Conservation (phyloP, 2,888 invertebrate genomes). For the Cancer borealis region DNA sequence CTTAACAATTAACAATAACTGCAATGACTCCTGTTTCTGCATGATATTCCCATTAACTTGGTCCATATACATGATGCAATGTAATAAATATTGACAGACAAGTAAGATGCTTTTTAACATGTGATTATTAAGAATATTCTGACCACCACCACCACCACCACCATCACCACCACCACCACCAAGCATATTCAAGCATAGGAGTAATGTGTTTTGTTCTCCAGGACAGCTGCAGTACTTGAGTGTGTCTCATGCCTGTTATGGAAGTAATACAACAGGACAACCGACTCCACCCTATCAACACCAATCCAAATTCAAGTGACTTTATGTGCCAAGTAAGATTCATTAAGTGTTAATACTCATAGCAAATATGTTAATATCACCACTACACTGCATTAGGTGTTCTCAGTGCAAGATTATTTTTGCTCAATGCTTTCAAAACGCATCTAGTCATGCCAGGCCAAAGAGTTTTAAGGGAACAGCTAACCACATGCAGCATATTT, state of each 20-base stretch:
- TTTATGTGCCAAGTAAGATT: not conserved
- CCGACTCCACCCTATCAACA: not conserved
- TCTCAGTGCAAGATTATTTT: not conserved
- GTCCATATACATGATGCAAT: not conserved
- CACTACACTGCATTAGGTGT: constrained; percentile 5
- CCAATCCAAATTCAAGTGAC: not conserved
- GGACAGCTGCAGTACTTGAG: not conserved
- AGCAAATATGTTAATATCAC: not conserved
- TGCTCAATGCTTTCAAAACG: not conserved
- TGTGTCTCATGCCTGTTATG: not conserved
- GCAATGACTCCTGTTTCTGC: not conserved
- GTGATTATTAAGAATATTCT: not conserved
- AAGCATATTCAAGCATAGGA: not conserved
- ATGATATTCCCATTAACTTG: not conserved
- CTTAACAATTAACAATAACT: not conserved
- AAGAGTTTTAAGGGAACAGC: not conserved
- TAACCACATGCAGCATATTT: not conserved
- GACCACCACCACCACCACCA: not conserved
- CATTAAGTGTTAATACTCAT: not conserved
- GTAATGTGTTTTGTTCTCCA: not conserved
- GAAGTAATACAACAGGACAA: not conserved
- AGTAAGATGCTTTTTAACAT: not conserved
- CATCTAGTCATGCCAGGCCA: constrained; percentile 25
- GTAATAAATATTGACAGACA: not conserved
- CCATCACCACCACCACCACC: not conserved